Conservation (phyloP, 2,888 invertebrate genomes). For the Coenonympha glycerion region DNA sequence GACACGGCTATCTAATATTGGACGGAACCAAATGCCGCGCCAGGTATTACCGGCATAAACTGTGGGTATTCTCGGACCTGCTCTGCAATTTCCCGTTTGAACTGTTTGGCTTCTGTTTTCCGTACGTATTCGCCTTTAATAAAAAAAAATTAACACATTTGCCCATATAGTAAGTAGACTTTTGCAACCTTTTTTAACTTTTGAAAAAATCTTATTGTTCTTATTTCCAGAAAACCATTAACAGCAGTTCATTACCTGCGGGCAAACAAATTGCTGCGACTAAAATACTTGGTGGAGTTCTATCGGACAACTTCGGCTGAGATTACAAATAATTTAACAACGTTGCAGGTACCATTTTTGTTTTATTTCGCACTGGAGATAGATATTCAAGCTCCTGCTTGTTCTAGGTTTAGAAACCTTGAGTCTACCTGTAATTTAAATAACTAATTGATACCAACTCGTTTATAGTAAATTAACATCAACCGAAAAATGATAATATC, state of each 20-base stretch:
- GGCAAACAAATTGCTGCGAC: constrained; percentile 49
- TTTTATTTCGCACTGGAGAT: too few relatives aligned
- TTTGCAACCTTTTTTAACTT: too few relatives aligned
- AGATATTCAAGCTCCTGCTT: too few relatives aligned
- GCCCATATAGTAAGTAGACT: too few relatives aligned
- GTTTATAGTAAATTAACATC: too few relatives aligned
- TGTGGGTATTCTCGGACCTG: constrained; percentile 52
- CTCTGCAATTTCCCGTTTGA: constrained; percentile 56
- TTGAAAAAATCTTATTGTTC: too few relatives aligned
- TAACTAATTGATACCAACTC: too few relatives aligned
- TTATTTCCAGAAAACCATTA: constrained; percentile 43
- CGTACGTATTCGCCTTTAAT: constrained; percentile 38
- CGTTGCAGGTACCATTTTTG: constrained; percentile 55
- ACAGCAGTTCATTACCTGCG: constrained; percentile 55
- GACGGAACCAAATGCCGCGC: constrained; percentile 49
- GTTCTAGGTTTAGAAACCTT: too few relatives aligned
- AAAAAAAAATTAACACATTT: background rate
- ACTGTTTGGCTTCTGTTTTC: constrained; percentile 49
- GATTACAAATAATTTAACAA: constrained; percentile 62
- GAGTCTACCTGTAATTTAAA: too few relatives aligned
- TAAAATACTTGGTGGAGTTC: constrained; percentile 61
- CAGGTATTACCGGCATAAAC: constrained; percentile 52
- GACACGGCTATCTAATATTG: constrained; percentile 52
- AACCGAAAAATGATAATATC: too few relatives aligned
- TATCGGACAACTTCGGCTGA: constrained; percentile 56